A percentile compares a stretch with the other conserved stretches of the same genome.
Conservation (phyloP, 2,888 invertebrate genomes). For the Cinara cedri region DNA sequence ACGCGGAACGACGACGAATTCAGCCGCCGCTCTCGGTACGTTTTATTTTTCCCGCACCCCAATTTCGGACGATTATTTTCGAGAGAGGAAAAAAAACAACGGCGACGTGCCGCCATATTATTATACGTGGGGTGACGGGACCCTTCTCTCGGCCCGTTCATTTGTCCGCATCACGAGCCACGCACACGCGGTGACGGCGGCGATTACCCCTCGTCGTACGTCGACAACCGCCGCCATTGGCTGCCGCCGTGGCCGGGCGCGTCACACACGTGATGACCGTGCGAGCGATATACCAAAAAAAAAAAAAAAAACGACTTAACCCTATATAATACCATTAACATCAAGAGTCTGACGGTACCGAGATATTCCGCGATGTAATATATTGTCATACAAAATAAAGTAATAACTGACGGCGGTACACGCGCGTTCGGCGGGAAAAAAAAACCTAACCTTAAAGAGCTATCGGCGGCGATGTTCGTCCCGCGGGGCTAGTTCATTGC, state of each 20-base stretch:
- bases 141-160: conserved; percentile 37
- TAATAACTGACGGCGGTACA: no score
- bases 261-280: conserved; percentile 27
- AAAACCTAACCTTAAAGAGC: no score
- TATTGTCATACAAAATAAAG: no score
- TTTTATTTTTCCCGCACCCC: background rate
- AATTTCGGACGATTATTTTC: conserved; percentile 6
- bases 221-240: conserved; percentile 26
- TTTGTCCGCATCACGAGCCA: conserved; percentile 52
- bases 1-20: background rate
- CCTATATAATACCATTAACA: background rate
- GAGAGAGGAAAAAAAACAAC: background rate
- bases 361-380: no score
- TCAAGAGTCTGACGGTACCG: no score
- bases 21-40: no score
- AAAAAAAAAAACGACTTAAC: background rate
- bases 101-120: conserved; percentile 25
- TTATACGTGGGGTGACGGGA: conserved; percentile 27
- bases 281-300: background rate
- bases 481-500: no score
- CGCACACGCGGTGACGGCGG: conserved; percentile 18
- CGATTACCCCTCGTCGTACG: conserved; percentile 4
- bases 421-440: no score
- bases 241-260: background rate
- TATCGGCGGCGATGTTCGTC: no score